Evolutionary conservation across 2,797 vertebrate species (phyloP).

Genomic region (Halcyon badia): DNA sequence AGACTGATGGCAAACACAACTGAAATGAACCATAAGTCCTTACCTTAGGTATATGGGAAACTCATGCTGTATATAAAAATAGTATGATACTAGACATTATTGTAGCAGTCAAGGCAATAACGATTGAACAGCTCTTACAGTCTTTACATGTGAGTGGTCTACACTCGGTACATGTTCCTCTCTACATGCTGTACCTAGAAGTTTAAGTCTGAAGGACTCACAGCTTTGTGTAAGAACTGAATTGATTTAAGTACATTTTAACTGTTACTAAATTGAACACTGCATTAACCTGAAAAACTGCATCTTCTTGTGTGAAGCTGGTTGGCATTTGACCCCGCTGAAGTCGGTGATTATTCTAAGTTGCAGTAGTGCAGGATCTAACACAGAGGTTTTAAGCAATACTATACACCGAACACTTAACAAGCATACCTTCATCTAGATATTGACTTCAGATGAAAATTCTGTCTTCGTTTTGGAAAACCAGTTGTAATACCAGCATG

Average conservation of each 20-base stretch:
- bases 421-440: background rate
- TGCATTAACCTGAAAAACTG: slow-evolving; percentile 3
- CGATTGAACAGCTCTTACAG: background rate
- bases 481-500: background rate
- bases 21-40: background rate
- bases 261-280: background rate
- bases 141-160: background rate
- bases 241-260: background rate
- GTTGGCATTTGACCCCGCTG: background rate
- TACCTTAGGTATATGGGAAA: background rate
- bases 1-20: background rate
- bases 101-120: background rate
- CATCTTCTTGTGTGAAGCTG: background rate
- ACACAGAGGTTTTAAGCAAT: background rate
- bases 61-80: background rate
- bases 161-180: background rate
- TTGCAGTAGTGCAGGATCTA: background rate
- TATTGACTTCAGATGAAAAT: background rate
- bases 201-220: background rate
- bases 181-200: background rate
- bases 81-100: fast-evolving
- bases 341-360: background rate
- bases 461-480: background rate
- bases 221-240: background rate
- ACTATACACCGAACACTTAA: background rate